Evolutionary conservation across 2,113 vertebrate genomes (phyloP), one percentile per base, ranked within the genome.

Genomic region (Colius striatus): DNA sequence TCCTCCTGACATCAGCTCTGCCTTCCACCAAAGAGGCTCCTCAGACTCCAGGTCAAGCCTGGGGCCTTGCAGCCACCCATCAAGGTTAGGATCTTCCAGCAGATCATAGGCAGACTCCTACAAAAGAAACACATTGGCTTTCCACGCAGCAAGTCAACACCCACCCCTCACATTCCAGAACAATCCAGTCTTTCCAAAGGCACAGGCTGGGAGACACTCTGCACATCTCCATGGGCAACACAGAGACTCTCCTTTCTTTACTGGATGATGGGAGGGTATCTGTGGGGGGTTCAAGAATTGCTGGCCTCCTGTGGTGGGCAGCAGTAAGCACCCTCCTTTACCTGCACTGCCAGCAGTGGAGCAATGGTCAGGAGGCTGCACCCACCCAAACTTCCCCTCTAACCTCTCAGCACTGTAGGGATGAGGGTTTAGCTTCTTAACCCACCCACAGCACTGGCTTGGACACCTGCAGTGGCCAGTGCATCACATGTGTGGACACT

Each of bases 401-500:
- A 55, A 7, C 29, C 21, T 48, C 66, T 70, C 32, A 22, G 68
- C 23, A 19, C 8, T 3, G 0, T 6, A 18, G 2, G 22, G 54
- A 15, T 11, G 34, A 26, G 11, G n/a, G 32, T 54, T 45, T 10
- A 5, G 6, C 22, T 62, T 50, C 67, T 38, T 68, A 32, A 34
- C 43, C 38, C 50, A 47, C n/a, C 21, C 51, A 11, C 2, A 3
- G 15, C 51, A 22, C 32, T 21, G 17, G n/a, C 54, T 29, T 29
- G 34, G 53, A 66, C 53, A 41, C 4, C 3, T 14, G 21, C 26
- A 27, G 36, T 13, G 18, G 22, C 54, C 32, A 11, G 6, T 25
- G 20, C 3, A 1, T 29, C n/a, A 26, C 34, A 27, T 1, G 4
- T n/a, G 26, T 5, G 21, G 5, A 47, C 27, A 5, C 7, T 15